phyloP scores from a whole-genome alignment of 2,888 invertebrate genomes.

The Shargacucullia verbasci region DNA sequence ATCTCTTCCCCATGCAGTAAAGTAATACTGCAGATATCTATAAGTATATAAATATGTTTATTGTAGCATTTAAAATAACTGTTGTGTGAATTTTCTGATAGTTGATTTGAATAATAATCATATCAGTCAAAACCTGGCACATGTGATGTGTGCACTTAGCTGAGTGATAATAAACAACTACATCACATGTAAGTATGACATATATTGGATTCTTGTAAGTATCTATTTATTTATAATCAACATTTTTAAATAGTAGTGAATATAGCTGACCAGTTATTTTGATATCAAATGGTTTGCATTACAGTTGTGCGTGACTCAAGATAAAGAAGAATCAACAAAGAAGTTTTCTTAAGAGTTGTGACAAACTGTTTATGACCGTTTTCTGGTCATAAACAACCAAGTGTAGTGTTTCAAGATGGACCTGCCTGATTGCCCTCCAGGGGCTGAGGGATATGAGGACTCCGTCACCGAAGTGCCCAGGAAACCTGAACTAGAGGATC shows the following conservation, averaged over 20 bases:
- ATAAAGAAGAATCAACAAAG: slow-evolving; percentile 64
- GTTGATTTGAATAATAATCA: slow-evolving; percentile 17
- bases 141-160: slow-evolving; percentile 37
- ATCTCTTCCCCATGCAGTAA: too few relatives aligned
- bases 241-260: slow-evolving; percentile 51
- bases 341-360: slow-evolving; percentile 60
- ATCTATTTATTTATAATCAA: slow-evolving; percentile 71
- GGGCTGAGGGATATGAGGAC: slow-evolving; percentile 85
- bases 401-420: slow-evolving; percentile 87
- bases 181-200: slow-evolving; percentile 62
- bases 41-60: background rate
- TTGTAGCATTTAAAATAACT: slow-evolving; percentile 15
- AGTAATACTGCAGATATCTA: background rate
- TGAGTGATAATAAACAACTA: slow-evolving; percentile 54
- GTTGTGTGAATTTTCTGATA: slow-evolving; percentile 34
- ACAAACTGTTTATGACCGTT: slow-evolving; percentile 75
- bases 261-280: slow-evolving; percentile 46
- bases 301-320: slow-evolving; percentile 66
- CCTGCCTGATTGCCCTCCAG: slow-evolving; percentile 85
- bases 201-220: slow-evolving; percentile 68
- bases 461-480: slow-evolving; percentile 78
- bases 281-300: slow-evolving; percentile 67
- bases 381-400: slow-evolving; percentile 81
- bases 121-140: slow-evolving; percentile 25
- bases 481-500: slow-evolving; percentile 70